Evolutionary conservation across 1,140 invertebrate species (phyloP).

Genomic region (Andrena cerasifolii): DNA sequence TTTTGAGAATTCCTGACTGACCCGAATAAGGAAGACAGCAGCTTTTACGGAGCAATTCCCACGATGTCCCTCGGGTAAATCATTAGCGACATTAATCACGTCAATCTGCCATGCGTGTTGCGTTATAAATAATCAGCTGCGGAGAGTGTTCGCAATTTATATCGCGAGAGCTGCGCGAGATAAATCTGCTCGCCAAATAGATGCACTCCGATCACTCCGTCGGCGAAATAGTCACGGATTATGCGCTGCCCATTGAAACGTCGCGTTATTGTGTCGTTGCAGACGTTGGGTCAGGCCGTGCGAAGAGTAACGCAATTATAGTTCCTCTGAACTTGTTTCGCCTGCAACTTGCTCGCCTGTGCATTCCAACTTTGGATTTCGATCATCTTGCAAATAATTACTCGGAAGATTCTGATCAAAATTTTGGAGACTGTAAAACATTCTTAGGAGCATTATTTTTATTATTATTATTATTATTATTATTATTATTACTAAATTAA

Average conservation of each 20-base stretch:
- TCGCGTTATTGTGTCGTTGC: slow-evolving; percentile 49
- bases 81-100: slow-evolving; percentile 25
- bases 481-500: no score
- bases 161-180: slow-evolving; percentile 10
- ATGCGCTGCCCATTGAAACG: background rate
- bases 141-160: slow-evolving; percentile 45
- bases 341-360: background rate
- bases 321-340: background rate
- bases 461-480: no score
- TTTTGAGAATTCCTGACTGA: no score
- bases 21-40: no score
- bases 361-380: no score
- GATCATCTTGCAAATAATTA: no score
- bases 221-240: slow-evolving; percentile 44
- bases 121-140: slow-evolving; percentile 50
- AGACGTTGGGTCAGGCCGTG: slow-evolving; percentile 10
- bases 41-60: no score
- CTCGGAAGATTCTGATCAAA: no score
- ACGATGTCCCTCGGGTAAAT: slow-evolving; percentile 17
- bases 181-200: slow-evolving; percentile 48
- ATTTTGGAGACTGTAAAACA: no score
- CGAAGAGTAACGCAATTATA: background rate
- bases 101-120: background rate
- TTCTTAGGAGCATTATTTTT: no score
- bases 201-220: slow-evolving; percentile 48